Percentiles rank a stretch among this genome's conserved stretches.
Evolutionary conservation across 23 tunicate genomes (phyloP).

Genomic region (Botrylloides violaceus): DNA sequence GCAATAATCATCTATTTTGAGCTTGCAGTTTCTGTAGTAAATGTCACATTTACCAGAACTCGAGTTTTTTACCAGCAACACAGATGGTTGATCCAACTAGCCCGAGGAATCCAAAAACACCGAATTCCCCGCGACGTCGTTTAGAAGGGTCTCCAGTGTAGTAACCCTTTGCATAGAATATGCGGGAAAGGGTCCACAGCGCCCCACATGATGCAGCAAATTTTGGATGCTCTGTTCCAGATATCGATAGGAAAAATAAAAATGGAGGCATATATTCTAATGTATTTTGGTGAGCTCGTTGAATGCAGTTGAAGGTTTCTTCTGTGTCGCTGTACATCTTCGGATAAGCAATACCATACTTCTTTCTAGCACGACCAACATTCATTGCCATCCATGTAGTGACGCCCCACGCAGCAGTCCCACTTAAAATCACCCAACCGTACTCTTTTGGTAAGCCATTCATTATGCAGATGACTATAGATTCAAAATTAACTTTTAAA

Average conservation of each 20-base stretch:
- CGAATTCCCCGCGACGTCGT: constrained; percentile 37
- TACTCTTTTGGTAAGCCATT: constrained; percentile 42
- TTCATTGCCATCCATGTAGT: constrained; percentile 41
- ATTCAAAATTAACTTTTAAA: no score
- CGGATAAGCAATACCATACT: constrained; percentile 53
- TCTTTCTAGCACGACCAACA: constrained; percentile 47
- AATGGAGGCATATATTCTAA: constrained; percentile 40
- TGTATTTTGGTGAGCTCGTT: constrained; percentile 70
- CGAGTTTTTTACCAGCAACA: constrained; percentile 37
- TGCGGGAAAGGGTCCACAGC: constrained; percentile 47
- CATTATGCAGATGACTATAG: no score
- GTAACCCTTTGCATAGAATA: constrained; percentile 54
- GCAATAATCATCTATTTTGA: no score
- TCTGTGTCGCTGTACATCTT: constrained; percentile 56
- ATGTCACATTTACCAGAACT: constrained; percentile 13
- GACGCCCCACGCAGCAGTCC: constrained; percentile 25
- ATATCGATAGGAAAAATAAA: constrained; percentile 33
- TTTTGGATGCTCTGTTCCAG: constrained; percentile 49
- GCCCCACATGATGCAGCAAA: constrained; percentile 36
- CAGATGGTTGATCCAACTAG: constrained; percentile 21
- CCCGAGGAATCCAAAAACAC: constrained; percentile 31
- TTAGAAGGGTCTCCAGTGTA: constrained; percentile 45
- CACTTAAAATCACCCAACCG: constrained; percentile 46
- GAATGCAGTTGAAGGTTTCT: constrained; percentile 50
- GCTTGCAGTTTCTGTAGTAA: no score